Base-by-base conservation (phyloP, 2,113 vertebrate genomes). In the Megalops atlanticus region DNA sequence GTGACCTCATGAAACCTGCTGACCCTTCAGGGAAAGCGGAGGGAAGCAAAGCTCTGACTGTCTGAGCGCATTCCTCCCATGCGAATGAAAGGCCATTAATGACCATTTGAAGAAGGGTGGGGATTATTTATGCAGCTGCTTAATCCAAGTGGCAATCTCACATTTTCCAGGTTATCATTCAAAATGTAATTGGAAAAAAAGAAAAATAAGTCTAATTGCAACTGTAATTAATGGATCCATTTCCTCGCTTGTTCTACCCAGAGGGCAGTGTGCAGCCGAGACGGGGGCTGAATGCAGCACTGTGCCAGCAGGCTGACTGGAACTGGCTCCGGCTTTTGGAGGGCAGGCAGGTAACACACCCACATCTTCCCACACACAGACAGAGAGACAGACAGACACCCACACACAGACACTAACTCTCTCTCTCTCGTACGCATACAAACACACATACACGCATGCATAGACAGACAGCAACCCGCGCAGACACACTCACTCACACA, bases 391-490 rank as follows among this genome's bases (percentile, higher is more conserved):
- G 16, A 31, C 74, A 79, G 75, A 76, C 77, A 69, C 83, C 77
- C 80, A 74, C 74, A 47, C 78, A 80, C 69, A 71, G 80, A 86
- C 74, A 78, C 81, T 79, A 79, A 85, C 80, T 85, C 33, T 40
- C 27, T 68, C 31, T 47, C 74, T 72, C 43, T 64, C 72, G 74
- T 49, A 84, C 10, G 39, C 69, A 80, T 36, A 31, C 31, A 78
- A 0, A 31, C 70, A 82, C 21, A 69, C 36, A 47, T 11, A 52
- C 3, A 43, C 16, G n/a, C 79, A 54, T 18, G 6, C 35, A n/a
- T 45, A 14, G 5, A 12, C 21, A 18, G 11, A 18, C 49, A 52
- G n/a, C n/a, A n/a, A n/a, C 36, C 7, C 52, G 18, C 52, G 27
- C 38, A 41, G 36, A 12, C 31, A 47, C 78, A 49, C 40, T 54